Base-by-base conservation (phyloP, 1,140 invertebrate genomes). In the Euborellia annulipes region DNA sequence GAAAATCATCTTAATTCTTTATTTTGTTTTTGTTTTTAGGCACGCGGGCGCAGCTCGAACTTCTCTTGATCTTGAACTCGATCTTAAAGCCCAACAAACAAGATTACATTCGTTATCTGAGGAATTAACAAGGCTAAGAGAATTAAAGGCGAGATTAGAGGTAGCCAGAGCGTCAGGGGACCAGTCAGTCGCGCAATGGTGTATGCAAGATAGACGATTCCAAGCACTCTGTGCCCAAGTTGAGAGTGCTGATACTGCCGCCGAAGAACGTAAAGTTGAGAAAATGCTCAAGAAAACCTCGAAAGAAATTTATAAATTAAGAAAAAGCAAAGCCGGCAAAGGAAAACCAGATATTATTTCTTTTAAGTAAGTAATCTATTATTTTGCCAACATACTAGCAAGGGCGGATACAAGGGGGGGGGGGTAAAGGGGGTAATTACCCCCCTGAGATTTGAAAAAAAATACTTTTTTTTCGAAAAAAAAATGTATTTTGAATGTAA, bases 51-150 rank as follows among this genome's bases (percentile, higher is more conserved):
- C 76, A 27, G 73, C 80, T 3, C 70, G 89, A 49, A 95, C 90
- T 0, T 90, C 87, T 0, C 70, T 96, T 30, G 90, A 96, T 62
- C 70, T 96, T 47, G 86, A 93, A 58, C 68, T 95, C 38, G 91
- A 96, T 65, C 69, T 92, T 44, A 82, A 82, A 54, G 87, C 90
- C 9, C 89, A 92, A 57, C 83, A 92, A 56, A 79, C 78, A 2
- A 72, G 82, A 47, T 66, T 93, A 7, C 72, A 78, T 39, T 82
- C 86, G 50, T 67, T 93, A 22, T 75, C 86, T 44, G 79, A 85
- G 51, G 89, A 96, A 62, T 74, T 95, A 22, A 67, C 67, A 23
- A 76, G 85, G 56, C 66, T 96, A 32, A 74, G 79, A 44, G 78
- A 83, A 39, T 65, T 94, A 9, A 92, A 92, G 55, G 56, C 58